Evolutionary conservation across 2,888 invertebrate species (phyloP), one percentile per base, ranked within the genome.

Genomic region (Cryptocephalus moraei): DNA sequence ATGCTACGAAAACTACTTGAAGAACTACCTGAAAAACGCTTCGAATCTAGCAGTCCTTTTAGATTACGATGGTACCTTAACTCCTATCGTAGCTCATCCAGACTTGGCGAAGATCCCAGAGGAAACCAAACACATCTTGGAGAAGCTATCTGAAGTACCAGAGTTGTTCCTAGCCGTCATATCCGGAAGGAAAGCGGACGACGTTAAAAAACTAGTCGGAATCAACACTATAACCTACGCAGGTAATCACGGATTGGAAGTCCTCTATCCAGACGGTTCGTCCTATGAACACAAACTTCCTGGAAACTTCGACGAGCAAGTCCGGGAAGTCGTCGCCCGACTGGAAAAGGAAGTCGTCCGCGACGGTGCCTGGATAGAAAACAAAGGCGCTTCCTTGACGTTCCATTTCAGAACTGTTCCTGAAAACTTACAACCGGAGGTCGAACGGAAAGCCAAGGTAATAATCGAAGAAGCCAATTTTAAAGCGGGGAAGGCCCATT

Each of bases 281-380:
- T 88, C 84, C 70, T 91, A 91, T 64, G 84, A 87, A 0, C 90
- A 91, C 68, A 90, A 91, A 1, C 87, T 91, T 84, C 91, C 91
- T 0, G 78, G 81, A 54, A 86, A 88, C 61, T 82, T 83, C 56
- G 84, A 87, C 60, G 83, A 81, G 50, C 86, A 87, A 68, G 86
- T 88, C 36, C 82, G 81, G 22, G 77, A 78, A 48, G 72, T 91
- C 41, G 76, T 89, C 52, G 85, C 87, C 62, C 77, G 82, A 0
- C 73, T 91, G 43, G 89, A 91, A 65, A 87, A 88, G 66, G 82
- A 85, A 72, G 82, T 89, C 8, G 89, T 89, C 65, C 80, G 77
- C 56, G 87, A 91, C 61, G 91, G 91, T 4, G 89, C 90, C 0
- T 91, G 91, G 91, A 90, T 91, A 12, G 91, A 91, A 69, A 89